Conservation (phyloP, 2,113 vertebrate genomes). For the Charadrius vociferus region DNA sequence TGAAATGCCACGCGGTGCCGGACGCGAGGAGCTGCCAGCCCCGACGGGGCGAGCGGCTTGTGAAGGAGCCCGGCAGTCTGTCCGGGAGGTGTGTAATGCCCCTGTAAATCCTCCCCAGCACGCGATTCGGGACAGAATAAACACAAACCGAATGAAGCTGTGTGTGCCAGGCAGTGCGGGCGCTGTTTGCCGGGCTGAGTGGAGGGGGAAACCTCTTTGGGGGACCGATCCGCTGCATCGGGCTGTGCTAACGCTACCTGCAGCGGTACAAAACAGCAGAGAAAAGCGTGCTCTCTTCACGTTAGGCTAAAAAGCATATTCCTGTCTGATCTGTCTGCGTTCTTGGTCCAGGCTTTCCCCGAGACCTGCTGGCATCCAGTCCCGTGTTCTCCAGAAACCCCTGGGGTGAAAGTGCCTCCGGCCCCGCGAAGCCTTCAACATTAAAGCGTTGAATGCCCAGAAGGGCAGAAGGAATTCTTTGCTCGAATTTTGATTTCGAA, state of each 20-base stretch:
- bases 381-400: neutral
- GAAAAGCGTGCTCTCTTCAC: neutral
- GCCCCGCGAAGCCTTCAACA: neutral
- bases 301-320: neutral
- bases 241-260: neutral
- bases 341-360: neutral
- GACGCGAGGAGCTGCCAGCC: neutral
- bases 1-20: fast-evolving
- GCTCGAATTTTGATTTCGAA: neutral
- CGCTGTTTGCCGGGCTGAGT: neutral
- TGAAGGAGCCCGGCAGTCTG: neutral
- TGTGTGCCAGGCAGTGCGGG: neutral
- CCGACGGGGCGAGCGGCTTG: neutral
- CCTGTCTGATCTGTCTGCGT: neutral
- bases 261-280: neutral
- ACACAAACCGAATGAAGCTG: neutral
- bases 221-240: neutral
- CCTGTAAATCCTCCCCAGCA: neutral
- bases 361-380: neutral
- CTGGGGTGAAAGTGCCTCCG: neutral
- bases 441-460: neutral
- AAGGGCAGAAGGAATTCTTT: neutral
- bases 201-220: neutral
- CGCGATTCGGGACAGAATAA: neutral
- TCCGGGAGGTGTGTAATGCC: neutral